Conservation (phyloP, 2,797 vertebrate species). For the Acanthurus tractus region DNA sequence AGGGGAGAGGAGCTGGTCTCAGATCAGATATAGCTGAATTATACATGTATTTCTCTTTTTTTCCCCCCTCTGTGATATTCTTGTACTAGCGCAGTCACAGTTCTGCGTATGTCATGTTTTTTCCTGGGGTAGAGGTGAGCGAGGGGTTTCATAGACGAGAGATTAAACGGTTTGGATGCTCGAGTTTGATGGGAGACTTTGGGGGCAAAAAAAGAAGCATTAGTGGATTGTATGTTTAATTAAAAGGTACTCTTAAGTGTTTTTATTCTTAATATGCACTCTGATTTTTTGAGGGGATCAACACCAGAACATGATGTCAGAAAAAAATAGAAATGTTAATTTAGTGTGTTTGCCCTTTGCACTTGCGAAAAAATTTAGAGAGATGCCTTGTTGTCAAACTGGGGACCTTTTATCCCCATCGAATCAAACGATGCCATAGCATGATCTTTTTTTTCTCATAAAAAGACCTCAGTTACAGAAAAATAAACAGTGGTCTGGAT, state of each 20-base stretch:
- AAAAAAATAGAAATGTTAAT: conserved; percentile 44
- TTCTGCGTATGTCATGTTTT: conserved; percentile 71
- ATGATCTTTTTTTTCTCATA: conserved; percentile 12
- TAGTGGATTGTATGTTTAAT: conserved; percentile 46
- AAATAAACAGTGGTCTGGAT: background rate
- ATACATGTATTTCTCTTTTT: conserved; percentile 75
- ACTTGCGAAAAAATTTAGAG: conserved; percentile 12
- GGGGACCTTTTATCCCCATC: conserved; percentile 27
- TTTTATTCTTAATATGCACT: conserved; percentile 39
- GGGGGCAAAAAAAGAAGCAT: conserved; percentile 9
- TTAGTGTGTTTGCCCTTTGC: conserved; percentile 38
- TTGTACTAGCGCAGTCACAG: conserved; percentile 68
- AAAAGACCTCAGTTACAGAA: background rate
- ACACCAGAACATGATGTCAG: conserved; percentile 41
- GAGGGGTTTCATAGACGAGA: conserved; percentile 30
- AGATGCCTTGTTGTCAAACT: conserved; percentile 10
- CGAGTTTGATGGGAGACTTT: conserved; percentile 40
- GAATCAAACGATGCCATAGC: background rate
- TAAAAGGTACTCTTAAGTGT: conserved; percentile 35
- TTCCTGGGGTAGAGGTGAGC: conserved; percentile 48
- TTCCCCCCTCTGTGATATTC: conserved; percentile 71
- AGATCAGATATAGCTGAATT: conserved; percentile 84
- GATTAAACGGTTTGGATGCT: conserved; percentile 48
- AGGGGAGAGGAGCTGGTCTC: conserved; percentile 83
- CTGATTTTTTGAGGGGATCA: conserved; percentile 30